Conservation (phyloP, 2,797 vertebrate genomes). For the Arctocebus calabarensis region DNA sequence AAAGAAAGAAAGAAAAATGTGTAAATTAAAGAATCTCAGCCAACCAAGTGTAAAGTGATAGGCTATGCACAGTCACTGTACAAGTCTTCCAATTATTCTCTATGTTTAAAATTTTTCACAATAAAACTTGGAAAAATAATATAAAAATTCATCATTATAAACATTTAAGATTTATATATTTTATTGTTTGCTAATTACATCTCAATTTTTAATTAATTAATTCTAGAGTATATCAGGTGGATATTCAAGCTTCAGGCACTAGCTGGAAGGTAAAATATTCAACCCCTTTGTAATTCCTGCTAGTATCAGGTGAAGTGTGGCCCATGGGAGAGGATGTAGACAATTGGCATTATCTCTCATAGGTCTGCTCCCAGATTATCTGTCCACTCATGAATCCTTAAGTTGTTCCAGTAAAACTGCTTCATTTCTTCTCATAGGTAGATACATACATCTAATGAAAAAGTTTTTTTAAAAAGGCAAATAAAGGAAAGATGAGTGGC, state of each 20-base stretch:
- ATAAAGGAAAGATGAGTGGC: background rate
- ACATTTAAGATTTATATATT: background rate
- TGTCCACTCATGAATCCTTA: background rate
- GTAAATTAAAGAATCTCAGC: background rate
- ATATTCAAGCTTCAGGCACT: background rate
- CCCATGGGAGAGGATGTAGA: background rate
- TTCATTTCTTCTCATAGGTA: background rate
- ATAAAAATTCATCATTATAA: conserved; percentile 15
- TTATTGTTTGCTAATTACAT: background rate
- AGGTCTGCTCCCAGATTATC: background rate
- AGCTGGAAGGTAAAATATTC: background rate
- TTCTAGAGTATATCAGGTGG: background rate
- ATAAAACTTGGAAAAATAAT: background rate
- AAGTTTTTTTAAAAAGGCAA: background rate
- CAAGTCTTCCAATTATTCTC: background rate
- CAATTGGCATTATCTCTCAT: background rate
- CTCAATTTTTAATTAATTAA: background rate
- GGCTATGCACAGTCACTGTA: background rate
- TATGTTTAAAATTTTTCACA: conserved; percentile 1
- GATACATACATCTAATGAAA: background rate
- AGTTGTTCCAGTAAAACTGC: background rate
- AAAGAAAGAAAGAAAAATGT: too few relatives aligned
- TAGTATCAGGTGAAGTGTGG: background rate
- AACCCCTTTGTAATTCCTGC: background rate
- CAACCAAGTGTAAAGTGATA: background rate